Evolutionary conservation across 2,113 vertebrate species (phyloP), one percentile per base, ranked within the genome.

Genomic region (Brevimyrus niger): DNA sequence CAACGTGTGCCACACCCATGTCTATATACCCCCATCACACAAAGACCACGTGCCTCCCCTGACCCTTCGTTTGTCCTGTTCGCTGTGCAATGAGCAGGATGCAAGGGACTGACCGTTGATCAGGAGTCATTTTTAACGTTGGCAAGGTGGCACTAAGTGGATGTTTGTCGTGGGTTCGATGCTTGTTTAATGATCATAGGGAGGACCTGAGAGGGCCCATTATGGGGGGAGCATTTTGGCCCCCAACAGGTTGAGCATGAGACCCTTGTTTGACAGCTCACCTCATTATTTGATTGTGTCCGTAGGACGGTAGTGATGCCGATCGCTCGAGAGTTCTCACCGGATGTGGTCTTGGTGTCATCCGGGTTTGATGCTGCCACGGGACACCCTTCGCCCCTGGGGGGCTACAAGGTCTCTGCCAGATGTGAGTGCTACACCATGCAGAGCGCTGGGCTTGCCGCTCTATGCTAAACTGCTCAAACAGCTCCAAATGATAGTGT

Each of bases 221-320:
- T 21, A 80, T 80, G 83, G 17, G 83, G 50, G 23, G 10, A 8
- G 73, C 35, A 76, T 11, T 11, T 69, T 69, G n/a, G n/a, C n/a
- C 61, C 23, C 10, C 46, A 46, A 44, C 82, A 84, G 82, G 42
- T 27, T 46, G 17, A 44, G 19, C 8, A 44, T n/a, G 82, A 50
- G 46, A 47, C 23, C 44, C 19, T 27, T n/a, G 47, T n/a, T n/a
- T 48, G 21, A 48, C 47, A 73, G 10, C 76, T 6, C 87, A 42
- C 88, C 61, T 61, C 23, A 55, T 21, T 91, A 1, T 46, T 1
- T 87, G 8, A 80, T 89, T 89, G 17, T 92, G 1, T 90, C 55
- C 51, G 1, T 94, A 99, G 98, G 95, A 96, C 95, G 0, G 96
- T 99, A 89, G 97, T 99, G 95, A 98, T 98, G 96, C 98, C 98